Evolutionary conservation across 1,140 invertebrate species (phyloP).

Genomic region (Aphelenchoides avenae): DNA sequence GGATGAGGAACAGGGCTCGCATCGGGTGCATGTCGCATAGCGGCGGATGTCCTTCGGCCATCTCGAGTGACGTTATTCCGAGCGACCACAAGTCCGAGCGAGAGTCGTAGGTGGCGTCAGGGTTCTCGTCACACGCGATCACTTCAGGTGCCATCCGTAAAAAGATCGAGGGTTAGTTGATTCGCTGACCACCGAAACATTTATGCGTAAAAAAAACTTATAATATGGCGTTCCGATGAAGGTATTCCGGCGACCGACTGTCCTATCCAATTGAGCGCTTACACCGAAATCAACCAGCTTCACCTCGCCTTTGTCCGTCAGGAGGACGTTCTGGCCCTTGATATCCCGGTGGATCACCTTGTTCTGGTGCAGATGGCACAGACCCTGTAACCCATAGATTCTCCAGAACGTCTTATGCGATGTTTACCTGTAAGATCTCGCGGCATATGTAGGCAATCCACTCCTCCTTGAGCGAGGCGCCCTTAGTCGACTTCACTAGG

Average conservation of each 20-base stretch:
- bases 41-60: constrained; percentile 98
- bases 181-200: constrained; percentile 5
- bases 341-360: constrained; percentile 99
- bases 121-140: constrained; percentile 99
- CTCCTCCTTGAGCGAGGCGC: constrained; percentile 94
- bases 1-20: constrained; percentile 95
- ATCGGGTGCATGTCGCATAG: constrained; percentile 94
- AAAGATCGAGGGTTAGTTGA: constrained; percentile 11
- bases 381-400: constrained; percentile 66
- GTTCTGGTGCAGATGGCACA: constrained; percentile 94
- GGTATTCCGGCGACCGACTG: constrained; percentile 94
- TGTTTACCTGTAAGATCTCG: constrained; percentile 74
- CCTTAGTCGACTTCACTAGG: constrained; percentile 97
- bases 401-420: background rate
- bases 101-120: constrained; percentile 98
- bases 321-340: constrained; percentile 97
- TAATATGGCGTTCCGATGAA: constrained; percentile 99
- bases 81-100: constrained; percentile 96
- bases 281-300: constrained; percentile 99
- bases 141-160: constrained; percentile 74
- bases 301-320: constrained; percentile 98
- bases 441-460: constrained; percentile 99
- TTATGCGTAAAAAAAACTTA: background rate
- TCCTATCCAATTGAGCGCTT: constrained; percentile 95
- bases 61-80: constrained; percentile 96